Conservation (phyloP, 2,888 invertebrate genomes). For the Pandemis cinnamomeana region DNA sequence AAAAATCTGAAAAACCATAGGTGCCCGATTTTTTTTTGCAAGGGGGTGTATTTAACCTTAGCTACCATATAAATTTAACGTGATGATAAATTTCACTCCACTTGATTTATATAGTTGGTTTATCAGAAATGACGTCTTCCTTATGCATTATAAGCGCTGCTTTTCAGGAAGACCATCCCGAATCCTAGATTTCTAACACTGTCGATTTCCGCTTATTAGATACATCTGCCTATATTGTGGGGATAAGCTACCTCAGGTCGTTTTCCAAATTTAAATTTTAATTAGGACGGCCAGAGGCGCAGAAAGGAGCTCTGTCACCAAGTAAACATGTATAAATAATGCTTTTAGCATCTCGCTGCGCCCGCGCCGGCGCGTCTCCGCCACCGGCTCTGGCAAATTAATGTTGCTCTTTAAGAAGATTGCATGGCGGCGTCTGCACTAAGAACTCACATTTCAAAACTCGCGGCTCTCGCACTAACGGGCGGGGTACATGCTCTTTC, state of each 20-base stretch:
- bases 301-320: conserved; percentile 64
- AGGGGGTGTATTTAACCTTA: too few species aligned
- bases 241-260: conserved; percentile 55
- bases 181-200: neutral
- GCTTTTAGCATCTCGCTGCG: conserved; percentile 57
- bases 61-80: too few species aligned
- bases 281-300: conserved; percentile 68
- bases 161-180: neutral
- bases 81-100: too few species aligned
- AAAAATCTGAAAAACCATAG: too few species aligned
- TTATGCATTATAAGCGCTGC: neutral
- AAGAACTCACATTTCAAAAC: conserved; percentile 1
- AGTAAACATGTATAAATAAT: conserved; percentile 71
- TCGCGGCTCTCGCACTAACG: neutral
- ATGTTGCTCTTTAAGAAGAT: conserved; percentile 19
- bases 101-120: neutral
- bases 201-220: neutral
- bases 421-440: conserved; percentile 1
- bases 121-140: neutral
- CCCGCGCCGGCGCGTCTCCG: conserved; percentile 31
- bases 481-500: neutral
- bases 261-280: conserved; percentile 74
- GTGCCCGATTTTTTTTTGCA: too few species aligned
- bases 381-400: conserved; percentile 21
- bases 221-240: conserved; percentile 15